Percentiles rank a stretch among this genome's conserved stretches.
Evolutionary conservation across 2,797 vertebrate species (phyloP).

Genomic region (Perodicticus potto): DNA sequence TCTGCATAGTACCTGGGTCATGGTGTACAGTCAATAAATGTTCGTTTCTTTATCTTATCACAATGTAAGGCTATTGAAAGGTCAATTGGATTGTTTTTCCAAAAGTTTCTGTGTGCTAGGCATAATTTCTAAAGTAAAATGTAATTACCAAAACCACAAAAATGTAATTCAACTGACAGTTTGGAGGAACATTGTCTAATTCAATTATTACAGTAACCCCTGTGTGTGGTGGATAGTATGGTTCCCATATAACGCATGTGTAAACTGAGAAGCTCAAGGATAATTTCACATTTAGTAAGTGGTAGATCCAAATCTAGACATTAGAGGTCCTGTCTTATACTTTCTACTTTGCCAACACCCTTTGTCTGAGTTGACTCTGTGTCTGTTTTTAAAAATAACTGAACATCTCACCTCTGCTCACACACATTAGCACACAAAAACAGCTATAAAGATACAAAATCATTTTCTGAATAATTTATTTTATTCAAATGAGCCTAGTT

Average conservation of each 20-base stretch:
- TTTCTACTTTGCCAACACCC: not conserved
- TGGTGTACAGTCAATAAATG: not conserved
- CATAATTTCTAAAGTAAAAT: conserved; percentile 63
- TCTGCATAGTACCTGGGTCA: not conserved
- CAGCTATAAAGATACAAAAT: not conserved
- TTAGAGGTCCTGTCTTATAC: not conserved
- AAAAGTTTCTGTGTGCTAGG: not conserved
- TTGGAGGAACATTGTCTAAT: not conserved
- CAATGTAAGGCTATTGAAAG: not conserved
- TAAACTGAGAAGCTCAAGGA: not conserved
- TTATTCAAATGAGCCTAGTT: not conserved
- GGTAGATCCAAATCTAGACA: not conserved
- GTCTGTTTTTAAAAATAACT: conserved; percentile 20
- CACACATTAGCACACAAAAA: not conserved
- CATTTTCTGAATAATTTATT: conserved; percentile 32
- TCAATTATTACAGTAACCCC: not conserved
- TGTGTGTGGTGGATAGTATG: not conserved
- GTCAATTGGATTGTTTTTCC: not conserved
- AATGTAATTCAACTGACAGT: not conserved
- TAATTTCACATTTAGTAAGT: not conserved
- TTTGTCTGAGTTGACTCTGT: not conserved
- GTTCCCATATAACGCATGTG: not conserved
- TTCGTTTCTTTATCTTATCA: not conserved
- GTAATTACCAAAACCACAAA: not conserved
- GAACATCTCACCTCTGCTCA: not conserved